Percentiles rank a stretch among this genome's conserved stretches.
Evolutionary conservation across 2,113 vertebrate genomes (phyloP).

Genomic region (Notechis scutatus): DNA sequence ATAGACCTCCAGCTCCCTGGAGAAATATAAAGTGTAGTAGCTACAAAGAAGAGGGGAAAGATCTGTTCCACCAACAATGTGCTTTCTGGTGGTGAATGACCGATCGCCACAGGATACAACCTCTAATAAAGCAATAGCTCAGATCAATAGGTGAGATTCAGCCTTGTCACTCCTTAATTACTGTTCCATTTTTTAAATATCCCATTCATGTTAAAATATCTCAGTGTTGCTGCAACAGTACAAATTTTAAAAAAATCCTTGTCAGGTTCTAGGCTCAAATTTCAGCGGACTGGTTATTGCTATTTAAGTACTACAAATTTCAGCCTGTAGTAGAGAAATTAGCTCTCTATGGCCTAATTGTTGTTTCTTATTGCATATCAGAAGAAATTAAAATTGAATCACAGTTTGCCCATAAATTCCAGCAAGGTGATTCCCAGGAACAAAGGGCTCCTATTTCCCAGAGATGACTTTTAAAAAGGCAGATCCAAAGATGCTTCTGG

Average conservation of each 20-base stretch:
- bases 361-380: neutral
- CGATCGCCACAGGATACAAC: neutral
- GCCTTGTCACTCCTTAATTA: neutral
- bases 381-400: neutral
- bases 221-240: neutral
- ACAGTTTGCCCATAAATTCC: neutral
- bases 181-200: neutral
- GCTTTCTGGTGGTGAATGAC: neutral
- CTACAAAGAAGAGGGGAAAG: neutral
- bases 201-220: neutral
- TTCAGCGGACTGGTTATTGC: neutral
- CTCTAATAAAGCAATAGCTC: neutral
- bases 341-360: neutral
- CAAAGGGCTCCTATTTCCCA: neutral
- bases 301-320: neutral
- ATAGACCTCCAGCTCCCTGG: neutral
- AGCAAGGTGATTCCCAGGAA: neutral
- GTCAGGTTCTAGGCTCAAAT: neutral
- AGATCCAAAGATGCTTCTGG: neutral
- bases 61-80: neutral
- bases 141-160: neutral
- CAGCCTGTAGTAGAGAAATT: neutral
- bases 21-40: neutral
- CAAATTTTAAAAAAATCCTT: neutral
- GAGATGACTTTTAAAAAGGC: neutral